A percentile compares a stretch with the other conserved stretches of the same genome.
These are phyloP conservation scores for Zingel zingel DNA, from an alignment of 2,113 vertebrate species.

Conservation along the genomic window DNA sequence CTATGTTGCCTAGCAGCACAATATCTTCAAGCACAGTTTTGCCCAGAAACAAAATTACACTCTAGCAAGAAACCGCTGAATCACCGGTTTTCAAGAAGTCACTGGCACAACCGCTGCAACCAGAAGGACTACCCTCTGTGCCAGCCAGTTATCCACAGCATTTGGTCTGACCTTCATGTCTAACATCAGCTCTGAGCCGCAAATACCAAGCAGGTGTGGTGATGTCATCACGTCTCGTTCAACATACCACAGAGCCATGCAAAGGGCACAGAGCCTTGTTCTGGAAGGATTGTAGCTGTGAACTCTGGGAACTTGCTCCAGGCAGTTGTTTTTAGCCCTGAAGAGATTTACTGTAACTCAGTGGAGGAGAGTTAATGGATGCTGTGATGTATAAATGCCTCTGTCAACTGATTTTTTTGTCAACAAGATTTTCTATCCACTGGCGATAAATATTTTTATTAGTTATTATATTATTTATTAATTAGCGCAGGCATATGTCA, in stretches of 20 bases:
- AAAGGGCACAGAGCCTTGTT: conserved; percentile 29
- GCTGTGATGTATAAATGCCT: conserved; percentile 27
- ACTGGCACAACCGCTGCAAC: conserved; percentile 12
- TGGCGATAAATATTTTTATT: conserved; percentile 14
- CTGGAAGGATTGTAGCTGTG: conserved; percentile 21
- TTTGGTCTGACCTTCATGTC: conserved; percentile 60
- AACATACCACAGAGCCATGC: conserved; percentile 41
- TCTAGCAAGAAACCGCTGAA: conserved; percentile 39
- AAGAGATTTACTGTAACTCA: conserved; percentile 22
- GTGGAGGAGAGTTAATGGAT: conserved; percentile 26
- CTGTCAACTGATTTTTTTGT: conserved; percentile 51
- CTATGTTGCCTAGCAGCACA: conserved; percentile 63
- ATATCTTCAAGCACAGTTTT: conserved; percentile 58
- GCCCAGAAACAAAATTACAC: conserved; percentile 37
- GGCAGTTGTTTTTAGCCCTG: conserved; percentile 29
- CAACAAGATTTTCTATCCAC: conserved; percentile 31
- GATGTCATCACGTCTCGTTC: conserved; percentile 70
- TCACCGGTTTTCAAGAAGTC: conserved; percentile 37
- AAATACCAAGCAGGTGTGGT: conserved; percentile 79
- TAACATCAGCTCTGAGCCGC: conserved; percentile 47
- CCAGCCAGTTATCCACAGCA: conserved; percentile 29
- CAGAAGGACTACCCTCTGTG: conserved; percentile 25
- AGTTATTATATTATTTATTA: no score
- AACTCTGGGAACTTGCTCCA: conserved; percentile 24
- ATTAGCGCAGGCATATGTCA: conserved; percentile 11